Base-by-base conservation (phyloP, 2,797 vertebrate species). In the Ceryle rudis region DNA sequence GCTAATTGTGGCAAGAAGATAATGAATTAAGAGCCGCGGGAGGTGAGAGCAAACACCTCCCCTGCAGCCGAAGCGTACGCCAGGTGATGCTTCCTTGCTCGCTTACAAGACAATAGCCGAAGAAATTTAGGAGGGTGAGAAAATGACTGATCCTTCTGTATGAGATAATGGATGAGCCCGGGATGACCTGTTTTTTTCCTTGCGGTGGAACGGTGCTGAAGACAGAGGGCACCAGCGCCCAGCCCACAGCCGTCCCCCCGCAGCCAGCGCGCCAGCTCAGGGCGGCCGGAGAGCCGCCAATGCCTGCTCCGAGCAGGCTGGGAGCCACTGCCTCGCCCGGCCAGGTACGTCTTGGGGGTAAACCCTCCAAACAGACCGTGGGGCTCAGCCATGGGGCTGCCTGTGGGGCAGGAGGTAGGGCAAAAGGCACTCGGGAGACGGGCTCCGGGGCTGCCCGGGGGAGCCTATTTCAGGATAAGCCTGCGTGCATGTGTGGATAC, bases 151-250 rank as follows among this genome's bases (percentile, higher is more conserved):
- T 95, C 97, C 92, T 97, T 94, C 79, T 61, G 58, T 81, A 28
- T 96, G 97, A 98, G 96, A 96, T 97, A 97, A 97, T 96, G 97
- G 97, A 97, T 91, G 96, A 98, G 97, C 98, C 97, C 97, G 97
- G 95, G 97, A 97, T 99, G 99, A 99, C 99, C 99, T 98, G 99
- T 95, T 99, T 99, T 98, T 96, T 97, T 95, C 93, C 97, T 98
- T 99, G 99, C 98, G 98, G 97, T 98, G 98, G 98, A 98, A 98
- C 97, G 97, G 96, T 98, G 97, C 97, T 97, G 98, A 98, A 99
- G 99, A 98, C 98, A 99, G 99, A 98, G 99, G 99, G 98, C 98
- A 98, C 98, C 98, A 98, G 98, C 97, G 97, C 98, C 98, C 98
- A 98, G 96, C 97, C 97, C 97, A 98, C 98, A 96, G 96, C 93